These are phyloP conservation scores for Stegastes partitus DNA, from an alignment of 2,113 vertebrate genomes.

Conservation along the genomic window DNA sequence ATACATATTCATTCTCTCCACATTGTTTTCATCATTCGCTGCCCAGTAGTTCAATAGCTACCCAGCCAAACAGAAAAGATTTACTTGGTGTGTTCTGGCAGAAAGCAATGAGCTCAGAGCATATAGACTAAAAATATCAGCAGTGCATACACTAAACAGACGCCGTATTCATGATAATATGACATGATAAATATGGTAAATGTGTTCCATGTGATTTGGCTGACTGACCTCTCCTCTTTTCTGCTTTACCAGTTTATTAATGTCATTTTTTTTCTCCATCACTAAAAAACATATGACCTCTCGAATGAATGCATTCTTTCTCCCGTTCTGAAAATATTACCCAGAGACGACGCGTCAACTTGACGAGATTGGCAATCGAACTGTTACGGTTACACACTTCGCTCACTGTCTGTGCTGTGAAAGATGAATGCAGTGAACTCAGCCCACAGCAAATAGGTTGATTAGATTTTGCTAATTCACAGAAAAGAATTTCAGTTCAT, in stretches of 20 bases:
- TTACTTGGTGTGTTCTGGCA: neutral
- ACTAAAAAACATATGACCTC: conserved; percentile 27
- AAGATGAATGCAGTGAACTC: conserved; percentile 6
- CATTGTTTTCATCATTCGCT: conserved; percentile 3
- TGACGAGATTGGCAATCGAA: conserved; percentile 1
- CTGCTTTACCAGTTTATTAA: neutral
- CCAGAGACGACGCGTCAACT: neutral
- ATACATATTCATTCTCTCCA: neutral
- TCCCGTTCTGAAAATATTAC: conserved; percentile 19
- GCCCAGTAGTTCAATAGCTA: too few species aligned
- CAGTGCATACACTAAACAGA: neutral
- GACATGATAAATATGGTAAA: conserved; percentile 8
- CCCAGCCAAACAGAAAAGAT: conserved; percentile 7
- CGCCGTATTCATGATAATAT: neutral
- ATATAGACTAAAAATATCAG: neutral
- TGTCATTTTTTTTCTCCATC: conserved; percentile 1
- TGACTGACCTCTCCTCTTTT: neutral
- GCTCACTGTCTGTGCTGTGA: conserved; percentile 1
- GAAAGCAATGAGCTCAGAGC: conserved; percentile 8
- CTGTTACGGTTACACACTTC: conserved; percentile 15
- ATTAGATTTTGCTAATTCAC: conserved; percentile 49
- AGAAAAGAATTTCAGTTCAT: conserved; percentile 22
- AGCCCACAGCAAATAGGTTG: conserved; percentile 3
- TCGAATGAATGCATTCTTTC: conserved; percentile 37
- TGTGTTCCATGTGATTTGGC: neutral